Base-by-base conservation (phyloP, 2,797 vertebrate species). In the Myripristis jacobus region DNA sequence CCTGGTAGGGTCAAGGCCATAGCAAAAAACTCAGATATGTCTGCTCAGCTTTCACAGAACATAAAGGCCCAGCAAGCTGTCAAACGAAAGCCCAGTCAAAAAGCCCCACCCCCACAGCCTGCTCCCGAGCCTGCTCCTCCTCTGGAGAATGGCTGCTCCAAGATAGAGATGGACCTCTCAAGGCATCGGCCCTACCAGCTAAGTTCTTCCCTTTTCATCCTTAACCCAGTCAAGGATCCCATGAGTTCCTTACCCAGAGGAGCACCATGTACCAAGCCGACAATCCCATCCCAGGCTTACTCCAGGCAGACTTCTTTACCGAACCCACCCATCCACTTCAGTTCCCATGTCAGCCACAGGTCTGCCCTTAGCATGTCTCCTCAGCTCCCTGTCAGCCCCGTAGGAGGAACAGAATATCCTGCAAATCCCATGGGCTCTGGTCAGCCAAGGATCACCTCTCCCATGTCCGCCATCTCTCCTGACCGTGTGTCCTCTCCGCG, bases 101-200 rank as follows among this genome's bases (percentile, higher is more conserved):
- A 81, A 72, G 77, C 58, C 21, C 82, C 86, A 13, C 63, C 25
- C 10, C 85, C 89, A 0, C 73, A 80, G 12, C 86, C 87, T 12
- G 66, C 84, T 41, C 87, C 94, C 0, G 92, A 95, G 0, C 77
- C 83, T n/a, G n/a, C n/a, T 12, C 90, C 85, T 50, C 82, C 91
- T 59, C 79, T 91, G 2, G 96, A 97, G 87, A 97, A 95, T 0
- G 95, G 96, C 46, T 93, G 96, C 82, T 93, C 95, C 70, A 95
- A 94, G 92, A 93, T 95, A 77, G 96, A 96, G 85, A 93, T 96
- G 69, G 97, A 97, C 67, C 90, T 97, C 56, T 95, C 96, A 46
- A 96, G 94, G 88, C 96, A 96, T 75, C 94, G 93, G 38, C 96
- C 96, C 1, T 96, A 97, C 87, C 96, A 98, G 84, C 88, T 98